Base-by-base conservation (phyloP, 92 coral and sea anemone genomes). In the Plumapathes pennacea region DNA sequence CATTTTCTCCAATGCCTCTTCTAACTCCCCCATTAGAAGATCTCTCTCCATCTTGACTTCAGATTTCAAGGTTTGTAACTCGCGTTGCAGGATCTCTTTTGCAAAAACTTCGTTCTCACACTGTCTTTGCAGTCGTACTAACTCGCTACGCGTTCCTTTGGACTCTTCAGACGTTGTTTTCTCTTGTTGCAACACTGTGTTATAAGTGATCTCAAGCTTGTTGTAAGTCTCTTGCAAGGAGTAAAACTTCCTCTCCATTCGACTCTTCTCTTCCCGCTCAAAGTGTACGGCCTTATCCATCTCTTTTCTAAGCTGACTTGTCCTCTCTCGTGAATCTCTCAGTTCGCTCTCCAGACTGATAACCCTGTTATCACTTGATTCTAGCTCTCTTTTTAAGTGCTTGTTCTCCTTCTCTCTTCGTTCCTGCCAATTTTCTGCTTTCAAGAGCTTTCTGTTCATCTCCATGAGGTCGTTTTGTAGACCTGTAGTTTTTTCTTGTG, bases 21-120 rank as follows among this genome's bases (percentile, higher is more conserved):
- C 84, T 29, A 82, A 29, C 31, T 82, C 88, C 25, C 70, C 76
- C 28, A 67, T 77, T 30, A 82, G 55, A 5, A 72, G 70, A 43
- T 67, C 67, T 46, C 46, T 76, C 67, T 75, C 84, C 22, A 32
- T 27, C 0, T 25, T 14, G 24, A 51, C 52, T 25, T 44, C 70
- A 27, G 48, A 58, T 37, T 45, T 61, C 10, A 45, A 50, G 40
- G 60, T 54, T 7, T 75, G 43, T 23, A 76, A 36, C 36, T 82
- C 75, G 27, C 38, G 47, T 38, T 69, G 57, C 8, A 82, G 61
- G 32, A 44, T 27, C 30, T 62, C 71, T 18, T 40, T 65, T 17
- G 52, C 67, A 25, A 38, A 50, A 10, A 20, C 40, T 41, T 76
- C 82, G 12, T 60, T 64, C 17, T 82, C 78, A 13, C 75, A 60